These are phyloP conservation scores for mouse (Mus musculus) DNA, from an alignment of 2,113 vertebrate genomes.

Conservation along the genomic window GRCm39 chr6:75779001-75779500, in stretches of 20 bases:
- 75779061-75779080: background rate
- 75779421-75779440: background rate
- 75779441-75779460: background rate
- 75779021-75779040: background rate
- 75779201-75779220: background rate
- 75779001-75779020: background rate
- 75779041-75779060: background rate
- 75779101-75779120: background rate
- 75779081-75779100: background rate
- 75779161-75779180: background rate
- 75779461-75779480: too few species aligned
- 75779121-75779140: background rate
- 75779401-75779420: background rate
- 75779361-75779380: background rate
- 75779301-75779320: too few species aligned
- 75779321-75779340: background rate
- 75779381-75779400: background rate
- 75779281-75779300: background rate
- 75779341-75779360: background rate
- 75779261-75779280: background rate
- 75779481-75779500: too few species aligned
- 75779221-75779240: background rate
- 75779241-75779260: background rate
- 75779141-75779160: too few species aligned
- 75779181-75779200: background rate